Conservation (phyloP, 2,797 vertebrate species). For the Neosilurus mollespiculum region DNA sequence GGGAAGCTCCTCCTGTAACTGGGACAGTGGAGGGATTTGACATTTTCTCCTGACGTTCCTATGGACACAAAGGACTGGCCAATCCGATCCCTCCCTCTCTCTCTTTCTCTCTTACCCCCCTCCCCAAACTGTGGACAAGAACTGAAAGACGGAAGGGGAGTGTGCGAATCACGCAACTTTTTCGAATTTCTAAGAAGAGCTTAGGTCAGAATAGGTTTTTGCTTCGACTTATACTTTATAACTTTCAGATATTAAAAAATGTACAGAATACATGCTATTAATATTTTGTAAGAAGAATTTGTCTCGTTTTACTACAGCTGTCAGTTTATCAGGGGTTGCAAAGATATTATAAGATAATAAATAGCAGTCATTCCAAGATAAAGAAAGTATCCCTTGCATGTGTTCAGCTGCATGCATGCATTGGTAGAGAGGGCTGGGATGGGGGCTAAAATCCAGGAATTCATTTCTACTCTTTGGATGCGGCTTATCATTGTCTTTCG, state of each 20-base stretch:
- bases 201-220: slow-evolving; percentile 78
- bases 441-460: slow-evolving; percentile 51
- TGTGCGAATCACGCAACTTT: slow-evolving; percentile 68
- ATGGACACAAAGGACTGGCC: slow-evolving; percentile 64
- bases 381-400: slow-evolving; percentile 84
- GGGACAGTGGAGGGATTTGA: slow-evolving; percentile 61
- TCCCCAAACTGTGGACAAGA: slow-evolving; percentile 63
- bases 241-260: slow-evolving; percentile 89
- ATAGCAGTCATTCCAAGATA: slow-evolving; percentile 80
- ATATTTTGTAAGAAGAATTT: slow-evolving; percentile 92
- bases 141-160: slow-evolving; percentile 66
- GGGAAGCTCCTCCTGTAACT: slow-evolving; percentile 96
- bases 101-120: slow-evolving; percentile 49
- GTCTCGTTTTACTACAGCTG: slow-evolving; percentile 94
- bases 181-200: slow-evolving; percentile 80
- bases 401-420: slow-evolving; percentile 73
- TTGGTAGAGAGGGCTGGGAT: slow-evolving; percentile 46
- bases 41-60: slow-evolving; percentile 58
- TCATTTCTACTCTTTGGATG: slow-evolving; percentile 68
- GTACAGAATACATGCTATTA: slow-evolving; percentile 89
- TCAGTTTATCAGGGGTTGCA: slow-evolving; percentile 85
- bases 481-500: slow-evolving; percentile 71
- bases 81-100: slow-evolving; percentile 61
- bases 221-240: slow-evolving; percentile 87
- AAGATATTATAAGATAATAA: slow-evolving; percentile 63